Percentiles rank a stretch among this genome's conserved stretches.
These are phyloP conservation scores for Paracanthobrama guichenoti DNA, from an alignment of 2,113 vertebrate species.

Conservation along the genomic window DNA sequence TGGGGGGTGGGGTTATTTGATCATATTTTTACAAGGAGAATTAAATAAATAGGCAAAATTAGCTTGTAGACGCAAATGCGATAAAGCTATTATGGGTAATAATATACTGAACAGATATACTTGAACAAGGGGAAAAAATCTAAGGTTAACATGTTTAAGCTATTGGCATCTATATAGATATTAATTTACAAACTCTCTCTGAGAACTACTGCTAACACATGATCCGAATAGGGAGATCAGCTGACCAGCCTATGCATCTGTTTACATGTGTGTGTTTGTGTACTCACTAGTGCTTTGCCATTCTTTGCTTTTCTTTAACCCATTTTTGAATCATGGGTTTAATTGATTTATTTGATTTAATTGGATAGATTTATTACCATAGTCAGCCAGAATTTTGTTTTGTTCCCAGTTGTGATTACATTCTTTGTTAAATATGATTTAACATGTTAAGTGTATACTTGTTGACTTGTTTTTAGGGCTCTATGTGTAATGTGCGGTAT, in stretches of 20 bases:
- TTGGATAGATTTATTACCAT: too few species aligned
- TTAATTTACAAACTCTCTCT: background rate
- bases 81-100: background rate
- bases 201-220: background rate
- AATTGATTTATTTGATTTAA: too few species aligned
- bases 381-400: too few species aligned
- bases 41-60: background rate
- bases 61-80: background rate
- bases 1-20: background rate
- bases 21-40: background rate
- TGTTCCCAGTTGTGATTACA: too few species aligned
- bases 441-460: too few species aligned
- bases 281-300: too few species aligned
- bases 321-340: too few species aligned
- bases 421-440: too few species aligned
- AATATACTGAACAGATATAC: background rate
- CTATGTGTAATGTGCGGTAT: too few species aligned
- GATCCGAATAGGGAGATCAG: background rate
- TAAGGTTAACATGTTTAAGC: background rate
- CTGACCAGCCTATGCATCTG: background rate
- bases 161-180: background rate
- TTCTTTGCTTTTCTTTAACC: too few species aligned
- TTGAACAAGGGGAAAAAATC: background rate
- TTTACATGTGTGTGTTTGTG: too few species aligned
- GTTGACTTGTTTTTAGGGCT: too few species aligned